Evolutionary conservation across 2,113 vertebrate genomes (phyloP).

Genomic region (Halichoeres trimaculatus): DNA sequence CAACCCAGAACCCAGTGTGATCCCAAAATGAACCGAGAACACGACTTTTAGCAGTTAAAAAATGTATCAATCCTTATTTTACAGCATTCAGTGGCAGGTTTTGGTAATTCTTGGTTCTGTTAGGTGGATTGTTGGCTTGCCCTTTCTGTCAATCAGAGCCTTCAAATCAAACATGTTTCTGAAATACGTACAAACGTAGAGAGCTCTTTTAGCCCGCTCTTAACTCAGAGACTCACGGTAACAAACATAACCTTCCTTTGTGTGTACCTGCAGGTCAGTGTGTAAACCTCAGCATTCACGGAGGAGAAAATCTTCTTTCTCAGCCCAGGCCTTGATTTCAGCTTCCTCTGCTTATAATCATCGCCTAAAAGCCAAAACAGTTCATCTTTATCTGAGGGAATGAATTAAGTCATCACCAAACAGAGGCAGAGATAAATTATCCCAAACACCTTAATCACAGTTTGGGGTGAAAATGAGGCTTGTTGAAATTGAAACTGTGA

Average conservation of each 20-base stretch:
- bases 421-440: conserved; percentile 10
- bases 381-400: conserved; percentile 27
- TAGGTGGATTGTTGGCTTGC: no score
- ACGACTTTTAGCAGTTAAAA: no score
- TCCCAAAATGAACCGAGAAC: no score
- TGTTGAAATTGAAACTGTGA: no score
- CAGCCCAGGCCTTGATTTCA: conserved; percentile 90
- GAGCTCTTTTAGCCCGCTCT: not conserved
- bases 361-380: conserved; percentile 84
- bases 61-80: no score
- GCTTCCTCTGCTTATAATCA: conserved; percentile 93
- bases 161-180: not conserved
- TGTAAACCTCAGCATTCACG: conserved; percentile 91
- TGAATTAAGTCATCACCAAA: conserved; percentile 8
- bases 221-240: not conserved
- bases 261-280: conserved; percentile 93
- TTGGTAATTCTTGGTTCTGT: no score
- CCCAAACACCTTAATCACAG: not conserved
- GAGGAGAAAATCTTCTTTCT: conserved; percentile 90
- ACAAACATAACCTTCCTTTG: not conserved
- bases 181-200: no score
- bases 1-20: no score
- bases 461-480: not conserved
- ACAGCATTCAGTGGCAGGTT: no score
- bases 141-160: no score